Evolutionary conservation across 2,113 vertebrate genomes (phyloP).

Genomic region (Heteronetta atricapilla): DNA sequence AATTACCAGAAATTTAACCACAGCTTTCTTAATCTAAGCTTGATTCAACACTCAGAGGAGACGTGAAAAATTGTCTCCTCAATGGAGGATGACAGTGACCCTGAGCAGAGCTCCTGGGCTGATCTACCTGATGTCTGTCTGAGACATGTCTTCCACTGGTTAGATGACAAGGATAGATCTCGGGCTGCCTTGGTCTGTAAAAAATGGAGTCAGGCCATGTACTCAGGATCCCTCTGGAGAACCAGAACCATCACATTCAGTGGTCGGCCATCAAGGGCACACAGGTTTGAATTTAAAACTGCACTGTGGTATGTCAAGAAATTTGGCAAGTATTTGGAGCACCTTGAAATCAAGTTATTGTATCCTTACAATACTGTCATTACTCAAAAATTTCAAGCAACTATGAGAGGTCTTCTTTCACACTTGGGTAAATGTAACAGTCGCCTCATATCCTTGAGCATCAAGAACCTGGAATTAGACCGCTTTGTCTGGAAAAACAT

Average conservation of each 20-base stretch:
- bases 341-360: slow-evolving; percentile 73
- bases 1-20: neutral
- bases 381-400: slow-evolving; percentile 74
- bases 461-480: slow-evolving; percentile 74
- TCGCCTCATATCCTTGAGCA: slow-evolving; percentile 68
- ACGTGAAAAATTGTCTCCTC: neutral
- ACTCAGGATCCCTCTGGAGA: slow-evolving; percentile 76
- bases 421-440: slow-evolving; percentile 66
- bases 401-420: slow-evolving; percentile 67
- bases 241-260: slow-evolving; percentile 74
- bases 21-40: neutral
- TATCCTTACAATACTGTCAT: slow-evolving; percentile 67
- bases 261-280: slow-evolving; percentile 53
- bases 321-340: slow-evolving; percentile 75
- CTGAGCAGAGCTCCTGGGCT: slow-evolving; percentile 68
- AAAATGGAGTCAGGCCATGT: slow-evolving; percentile 74
- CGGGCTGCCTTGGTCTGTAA: slow-evolving; percentile 76
- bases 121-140: slow-evolving; percentile 74
- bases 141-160: slow-evolving; percentile 71
- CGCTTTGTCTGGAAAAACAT: slow-evolving; percentile 69
- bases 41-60: neutral
- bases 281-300: slow-evolving; percentile 35
- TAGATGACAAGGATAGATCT: slow-evolving; percentile 73
- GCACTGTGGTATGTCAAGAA: slow-evolving; percentile 74
- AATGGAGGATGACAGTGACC: slow-evolving; percentile 49